phyloP scores from a whole-genome alignment of 2,888 invertebrate species.

The Coremacera marginata region DNA sequence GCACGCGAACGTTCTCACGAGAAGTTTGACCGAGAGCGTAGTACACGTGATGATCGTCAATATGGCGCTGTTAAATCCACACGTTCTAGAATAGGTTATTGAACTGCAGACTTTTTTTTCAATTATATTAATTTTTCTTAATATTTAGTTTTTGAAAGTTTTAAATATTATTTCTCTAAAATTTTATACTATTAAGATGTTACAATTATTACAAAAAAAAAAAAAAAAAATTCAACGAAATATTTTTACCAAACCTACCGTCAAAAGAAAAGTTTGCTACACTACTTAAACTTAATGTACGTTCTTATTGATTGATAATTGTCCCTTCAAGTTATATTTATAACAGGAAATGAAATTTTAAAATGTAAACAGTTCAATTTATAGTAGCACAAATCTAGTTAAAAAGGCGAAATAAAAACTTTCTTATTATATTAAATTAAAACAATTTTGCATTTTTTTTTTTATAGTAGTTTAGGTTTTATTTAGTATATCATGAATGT shows the following conservation, averaged over 20 bases:
- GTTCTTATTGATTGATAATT: background rate
- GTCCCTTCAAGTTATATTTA: background rate
- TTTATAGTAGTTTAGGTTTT: slow-evolving; percentile 10
- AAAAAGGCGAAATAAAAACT: slow-evolving; percentile 19
- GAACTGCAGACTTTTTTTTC: slow-evolving; percentile 15
- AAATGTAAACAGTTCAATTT: background rate
- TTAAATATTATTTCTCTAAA: slow-evolving; percentile 22
- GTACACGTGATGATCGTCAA: slow-evolving; percentile 74
- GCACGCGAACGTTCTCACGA: slow-evolving; percentile 81
- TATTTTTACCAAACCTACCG: background rate
- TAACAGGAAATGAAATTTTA: background rate
- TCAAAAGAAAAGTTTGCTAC: background rate
- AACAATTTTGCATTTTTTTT: background rate
- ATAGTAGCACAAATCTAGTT: background rate
- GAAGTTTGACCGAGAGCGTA: slow-evolving; percentile 73
- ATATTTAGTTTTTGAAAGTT: slow-evolving; percentile 39
- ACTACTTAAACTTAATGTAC: slow-evolving; percentile 8
- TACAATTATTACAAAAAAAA: slow-evolving; percentile 7
- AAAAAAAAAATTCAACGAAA: slow-evolving; percentile 8
- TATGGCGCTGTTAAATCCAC: slow-evolving; percentile 75
- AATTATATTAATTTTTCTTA: background rate
- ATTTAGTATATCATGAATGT: slow-evolving; percentile 9
- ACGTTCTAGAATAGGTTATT: slow-evolving; percentile 63
- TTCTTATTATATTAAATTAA: slow-evolving; percentile 2
- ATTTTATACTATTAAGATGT: slow-evolving; percentile 22